A percentile compares a stretch with the other conserved stretches of the same genome.
These are phyloP conservation scores for Muraenolepis orangiensis DNA, from an alignment of 2,797 vertebrate species.

Conservation along the genomic window DNA sequence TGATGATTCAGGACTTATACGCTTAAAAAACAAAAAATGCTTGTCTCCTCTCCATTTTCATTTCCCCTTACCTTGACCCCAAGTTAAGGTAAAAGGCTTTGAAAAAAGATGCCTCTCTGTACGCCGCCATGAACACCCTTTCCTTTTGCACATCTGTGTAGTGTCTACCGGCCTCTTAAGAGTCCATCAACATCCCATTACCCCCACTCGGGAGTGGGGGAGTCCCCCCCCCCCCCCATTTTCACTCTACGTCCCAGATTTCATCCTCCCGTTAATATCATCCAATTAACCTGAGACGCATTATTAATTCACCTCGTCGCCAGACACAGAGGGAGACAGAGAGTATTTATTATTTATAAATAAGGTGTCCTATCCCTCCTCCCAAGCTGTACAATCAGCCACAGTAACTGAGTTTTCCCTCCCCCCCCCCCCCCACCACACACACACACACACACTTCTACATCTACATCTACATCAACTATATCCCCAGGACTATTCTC, in stretches of 20 bases:
- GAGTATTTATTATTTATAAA: slow-evolving; percentile 52
- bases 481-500: neutral
- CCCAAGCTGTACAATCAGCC: neutral
- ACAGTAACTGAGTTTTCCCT: slow-evolving; percentile 42
- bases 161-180: slow-evolving; percentile 53
- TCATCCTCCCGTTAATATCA: slow-evolving; percentile 53
- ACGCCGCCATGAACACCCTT: slow-evolving; percentile 18
- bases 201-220: slow-evolving; percentile 57
- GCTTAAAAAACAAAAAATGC: no score
- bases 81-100: neutral
- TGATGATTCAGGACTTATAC: no score
- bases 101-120: neutral
- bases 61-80: neutral
- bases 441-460: no score
- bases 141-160: slow-evolving; percentile 35
- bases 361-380: slow-evolving; percentile 7
- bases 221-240: no score
- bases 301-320: slow-evolving; percentile 59
- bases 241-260: slow-evolving; percentile 63
- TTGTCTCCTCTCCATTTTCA: no score
- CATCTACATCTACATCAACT: slow-evolving; percentile 33
- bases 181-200: slow-evolving; percentile 67
- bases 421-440: slow-evolving; percentile 13
- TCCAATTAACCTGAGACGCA: slow-evolving; percentile 63
- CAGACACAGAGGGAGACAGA: slow-evolving; percentile 42